Evolutionary conservation across 2,113 vertebrate species (phyloP), one percentile per base, ranked within the genome.

Genomic region (Asarcornis scutulata): DNA sequence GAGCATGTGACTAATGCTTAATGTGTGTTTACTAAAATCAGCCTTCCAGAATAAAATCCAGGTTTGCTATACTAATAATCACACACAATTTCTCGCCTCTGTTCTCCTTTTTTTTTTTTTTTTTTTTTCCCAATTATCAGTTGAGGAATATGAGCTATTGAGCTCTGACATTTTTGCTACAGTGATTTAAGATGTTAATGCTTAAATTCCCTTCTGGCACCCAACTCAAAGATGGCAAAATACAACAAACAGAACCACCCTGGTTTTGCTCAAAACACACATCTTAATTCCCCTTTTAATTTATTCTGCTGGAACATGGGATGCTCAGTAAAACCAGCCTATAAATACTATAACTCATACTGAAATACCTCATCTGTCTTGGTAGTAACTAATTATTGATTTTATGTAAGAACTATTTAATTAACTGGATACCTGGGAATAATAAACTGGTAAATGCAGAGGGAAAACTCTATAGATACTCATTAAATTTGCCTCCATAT

Each of bases 391-490:
- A 93, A 97, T 94, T 83, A 97, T 87, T 96, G 76, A 97, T 96
- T 97, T 95, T 90, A 68, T 88, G 84, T 95, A 84, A 92, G 48
- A 83, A 69, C 75, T 95, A 66, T 93, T 97, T 97, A 96, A 97
- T 97, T 96, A 97, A 96, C 71, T 66, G 87, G 75, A 95, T 96
- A 91, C 63, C 60, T 84, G 25, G 52, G 81, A 96, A 95, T 91
- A 95, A 95, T 74, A 94, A 96, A 26, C 29, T 86, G 59, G 60
- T 94, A 73, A 89, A 42, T 69, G 74, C 5, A 50, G 15, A 44
- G 22, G 73, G 36, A 72, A 97, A 90, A 68, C 73, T 48, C 62
- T 95, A 36, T 38, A 86, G 53, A 94, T 88, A 72, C 58, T 83
- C 96, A 82, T 94, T 92, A 96, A 95, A 83, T 87, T 83, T 91